Conservation (phyloP, 2,888 invertebrate genomes). For the Digitonthophagus gazella region DNA sequence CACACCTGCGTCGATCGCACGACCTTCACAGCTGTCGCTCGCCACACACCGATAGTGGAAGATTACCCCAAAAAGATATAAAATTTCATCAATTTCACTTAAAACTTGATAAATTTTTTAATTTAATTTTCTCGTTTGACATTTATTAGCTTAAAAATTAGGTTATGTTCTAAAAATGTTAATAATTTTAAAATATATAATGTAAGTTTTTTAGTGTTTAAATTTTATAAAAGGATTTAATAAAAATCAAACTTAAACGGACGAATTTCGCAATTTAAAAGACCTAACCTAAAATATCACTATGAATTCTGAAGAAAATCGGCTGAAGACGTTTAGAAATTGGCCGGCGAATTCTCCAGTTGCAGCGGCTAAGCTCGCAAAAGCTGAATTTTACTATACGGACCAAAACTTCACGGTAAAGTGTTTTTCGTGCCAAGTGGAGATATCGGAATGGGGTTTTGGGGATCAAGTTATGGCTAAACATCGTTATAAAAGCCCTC, state of each 20-base stretch:
- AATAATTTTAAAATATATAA: background rate
- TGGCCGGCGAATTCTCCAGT: slow-evolving; percentile 75
- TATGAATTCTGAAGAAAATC: slow-evolving; percentile 71
- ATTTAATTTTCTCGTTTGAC: too few species aligned
- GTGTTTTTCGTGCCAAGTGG: slow-evolving; percentile 72
- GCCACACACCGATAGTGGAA: too few species aligned
- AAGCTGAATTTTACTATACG: slow-evolving; percentile 76
- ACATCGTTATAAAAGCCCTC: slow-evolving; percentile 72
- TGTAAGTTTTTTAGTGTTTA: background rate
- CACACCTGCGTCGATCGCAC: too few species aligned
- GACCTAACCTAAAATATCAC: slow-evolving; percentile 20
- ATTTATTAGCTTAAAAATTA: too few species aligned
- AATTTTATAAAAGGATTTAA: too few species aligned
- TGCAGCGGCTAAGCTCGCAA: slow-evolving; percentile 64
- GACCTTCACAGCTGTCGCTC: too few species aligned
- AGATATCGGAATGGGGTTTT: slow-evolving; percentile 73
- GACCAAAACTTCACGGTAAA: slow-evolving; percentile 70
- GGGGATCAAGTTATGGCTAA: slow-evolving; percentile 72
- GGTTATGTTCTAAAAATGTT: too few species aligned
- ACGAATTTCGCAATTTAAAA: background rate
- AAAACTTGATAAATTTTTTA: too few species aligned
- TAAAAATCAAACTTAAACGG: too few species aligned
- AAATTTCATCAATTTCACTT: too few species aligned
- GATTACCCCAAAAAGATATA: too few species aligned
- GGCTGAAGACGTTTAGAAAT: slow-evolving; percentile 66